phyloP scores from a whole-genome alignment of 2,113 vertebrate species.

The Psophia crepitans region DNA sequence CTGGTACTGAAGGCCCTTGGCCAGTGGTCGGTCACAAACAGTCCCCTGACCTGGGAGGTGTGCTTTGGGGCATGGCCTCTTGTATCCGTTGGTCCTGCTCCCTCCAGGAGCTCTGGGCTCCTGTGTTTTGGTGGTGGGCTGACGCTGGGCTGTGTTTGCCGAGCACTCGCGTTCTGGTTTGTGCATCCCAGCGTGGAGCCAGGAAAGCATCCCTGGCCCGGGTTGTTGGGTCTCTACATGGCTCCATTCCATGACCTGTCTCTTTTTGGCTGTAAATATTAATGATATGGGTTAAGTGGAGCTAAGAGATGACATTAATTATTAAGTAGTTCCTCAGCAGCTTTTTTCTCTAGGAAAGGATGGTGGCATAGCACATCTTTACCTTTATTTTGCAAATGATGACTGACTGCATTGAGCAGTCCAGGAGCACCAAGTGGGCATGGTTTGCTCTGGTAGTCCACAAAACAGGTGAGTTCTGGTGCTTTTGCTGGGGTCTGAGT shows the following conservation, averaged over 20 bases:
- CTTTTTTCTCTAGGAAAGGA: not conserved
- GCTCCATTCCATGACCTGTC: not conserved
- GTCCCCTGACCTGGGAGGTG: too few relatives aligned
- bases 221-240: not conserved
- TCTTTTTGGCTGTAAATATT: not conserved
- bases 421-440: not conserved
- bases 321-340: not conserved
- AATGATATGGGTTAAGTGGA: not conserved
- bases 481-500: too few relatives aligned
- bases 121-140: not conserved
- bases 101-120: not conserved
- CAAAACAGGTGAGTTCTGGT: accelerated
- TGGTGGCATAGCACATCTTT: accelerated
- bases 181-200: not conserved
- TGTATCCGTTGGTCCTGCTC: not conserved
- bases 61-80: too few relatives aligned
- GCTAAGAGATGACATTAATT: not conserved
- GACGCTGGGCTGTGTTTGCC: accelerated
- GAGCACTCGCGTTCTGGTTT: accelerated
- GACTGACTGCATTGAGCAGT: not conserved
- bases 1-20: not conserved
- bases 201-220: not conserved
- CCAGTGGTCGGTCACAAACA: not conserved
- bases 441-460: not conserved
- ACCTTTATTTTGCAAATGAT: not conserved